These are phyloP conservation scores for Xanthorhoe spadicearia DNA, from an alignment of 2,888 invertebrate species.

Conservation along the genomic window DNA sequence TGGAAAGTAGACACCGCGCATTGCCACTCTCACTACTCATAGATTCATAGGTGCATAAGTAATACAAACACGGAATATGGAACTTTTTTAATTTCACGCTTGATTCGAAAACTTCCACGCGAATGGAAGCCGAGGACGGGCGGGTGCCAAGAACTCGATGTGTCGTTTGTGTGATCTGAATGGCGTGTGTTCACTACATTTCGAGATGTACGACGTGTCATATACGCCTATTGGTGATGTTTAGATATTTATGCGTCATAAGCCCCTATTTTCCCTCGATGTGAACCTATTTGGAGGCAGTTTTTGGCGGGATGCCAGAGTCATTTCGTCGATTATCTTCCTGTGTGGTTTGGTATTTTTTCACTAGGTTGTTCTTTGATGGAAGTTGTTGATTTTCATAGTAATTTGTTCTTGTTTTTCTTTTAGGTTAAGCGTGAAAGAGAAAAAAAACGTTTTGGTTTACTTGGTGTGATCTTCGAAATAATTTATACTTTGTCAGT, in stretches of 20 bases:
- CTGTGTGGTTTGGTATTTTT: slow-evolving; percentile 22
- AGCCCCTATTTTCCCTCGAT: slow-evolving; percentile 25
- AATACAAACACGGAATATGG: slow-evolving; percentile 57
- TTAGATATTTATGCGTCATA: slow-evolving; percentile 26
- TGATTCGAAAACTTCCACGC: slow-evolving; percentile 68
- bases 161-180: slow-evolving; percentile 46
- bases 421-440: slow-evolving; percentile 3
- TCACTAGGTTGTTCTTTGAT: slow-evolving; percentile 19
- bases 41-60: slow-evolving; percentile 53
- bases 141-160: slow-evolving; percentile 58
- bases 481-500: too few relatives aligned
- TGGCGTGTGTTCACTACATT: slow-evolving; percentile 23
- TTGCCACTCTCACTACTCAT: slow-evolving; percentile 47
- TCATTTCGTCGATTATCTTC: slow-evolving; percentile 32
- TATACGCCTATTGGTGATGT: slow-evolving; percentile 16
- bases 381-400: slow-evolving; percentile 26
- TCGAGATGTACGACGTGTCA: slow-evolving; percentile 20
- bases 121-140: slow-evolving; percentile 48
- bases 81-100: slow-evolving; percentile 83
- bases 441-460: not conserved
- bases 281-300: slow-evolving; percentile 29
- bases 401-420: slow-evolving; percentile 19
- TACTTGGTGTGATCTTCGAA: not conserved
- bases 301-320: slow-evolving; percentile 42
- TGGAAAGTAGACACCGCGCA: slow-evolving; percentile 46